Base-by-base conservation (phyloP, 2,113 vertebrate species). In the Ammodytes dubius region DNA sequence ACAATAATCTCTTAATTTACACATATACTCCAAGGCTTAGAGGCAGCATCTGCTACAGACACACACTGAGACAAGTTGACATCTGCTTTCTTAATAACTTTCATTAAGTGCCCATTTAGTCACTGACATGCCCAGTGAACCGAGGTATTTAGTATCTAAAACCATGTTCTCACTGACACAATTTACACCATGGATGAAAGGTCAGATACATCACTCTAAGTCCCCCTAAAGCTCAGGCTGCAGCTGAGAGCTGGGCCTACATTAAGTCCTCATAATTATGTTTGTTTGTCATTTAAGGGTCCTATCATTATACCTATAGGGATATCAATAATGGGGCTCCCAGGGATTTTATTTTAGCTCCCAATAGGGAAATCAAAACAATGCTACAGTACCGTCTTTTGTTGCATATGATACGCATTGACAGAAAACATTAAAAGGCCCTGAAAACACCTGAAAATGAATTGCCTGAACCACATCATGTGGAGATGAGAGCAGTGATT, bases 1-100 rank as follows among this genome's bases (percentile, higher is more conserved):
- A 88, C 72, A 79, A 89, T 90, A 91, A 90, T 92, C 87, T 84
- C 79, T 91, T 90, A 79, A 92, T 93, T 92, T 91, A 91, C 89
- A 87, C 81, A 74, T 66, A 77, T 39, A 17, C 77, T 87, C 50
- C 46, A 19, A 70, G 81, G 74, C 75, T 91, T 90, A 90, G 66
- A 78, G 65, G 82, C 75, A 79, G 81, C 91, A 93, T 92, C 92
- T 93, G 90, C 70, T 58, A 52, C 45, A 68, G 65, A 66, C 75
- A 74, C 76, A 49, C 76, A 86, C 86, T 77, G 87, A 90, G 84
- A 87, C 85, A 74, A 82, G 67, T 71, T 92, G 89, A 93, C 89
- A 92, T 93, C 87, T 93, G 89, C 81, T 87, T 85, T 65, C 40
- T 42, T 85, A 89, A 92, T 89, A 81, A 87, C 88, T 80, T 80